Evolutionary conservation across 1,140 invertebrate species (phyloP).

Genomic region (Ostrea edulis): DNA sequence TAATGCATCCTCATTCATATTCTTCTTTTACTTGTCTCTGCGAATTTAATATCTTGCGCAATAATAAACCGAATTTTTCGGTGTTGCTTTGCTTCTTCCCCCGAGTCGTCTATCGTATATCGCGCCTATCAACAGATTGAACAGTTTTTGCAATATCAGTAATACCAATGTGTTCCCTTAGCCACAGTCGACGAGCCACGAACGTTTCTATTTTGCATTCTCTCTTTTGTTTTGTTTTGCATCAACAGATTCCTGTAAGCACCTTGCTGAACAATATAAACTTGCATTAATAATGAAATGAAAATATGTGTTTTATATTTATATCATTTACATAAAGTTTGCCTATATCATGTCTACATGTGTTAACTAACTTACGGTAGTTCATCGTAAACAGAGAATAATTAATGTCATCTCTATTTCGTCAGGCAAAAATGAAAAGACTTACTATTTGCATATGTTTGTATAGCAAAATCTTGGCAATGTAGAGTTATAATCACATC

Average conservation of each 20-base stretch:
- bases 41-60: background rate
- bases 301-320: background rate
- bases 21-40: background rate
- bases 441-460: slow-evolving; percentile 15
- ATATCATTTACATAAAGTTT: background rate
- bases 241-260: background rate
- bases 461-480: slow-evolving; percentile 13
- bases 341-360: background rate
- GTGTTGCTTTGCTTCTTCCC: background rate
- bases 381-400: background rate
- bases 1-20: background rate
- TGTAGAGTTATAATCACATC: background rate
- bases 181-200: background rate
- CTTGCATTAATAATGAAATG: background rate
- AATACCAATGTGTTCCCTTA: background rate
- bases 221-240: background rate
- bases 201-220: background rate
- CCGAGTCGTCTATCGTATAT: background rate
- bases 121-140: background rate
- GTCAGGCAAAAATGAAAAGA: slow-evolving; percentile 10
- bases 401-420: slow-evolving; percentile 5
- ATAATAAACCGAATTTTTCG: background rate
- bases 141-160: background rate
- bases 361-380: background rate
- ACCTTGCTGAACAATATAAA: background rate